phyloP scores from a whole-genome alignment of 2,113 vertebrate genomes.

The Sylvia atricapilla region DNA sequence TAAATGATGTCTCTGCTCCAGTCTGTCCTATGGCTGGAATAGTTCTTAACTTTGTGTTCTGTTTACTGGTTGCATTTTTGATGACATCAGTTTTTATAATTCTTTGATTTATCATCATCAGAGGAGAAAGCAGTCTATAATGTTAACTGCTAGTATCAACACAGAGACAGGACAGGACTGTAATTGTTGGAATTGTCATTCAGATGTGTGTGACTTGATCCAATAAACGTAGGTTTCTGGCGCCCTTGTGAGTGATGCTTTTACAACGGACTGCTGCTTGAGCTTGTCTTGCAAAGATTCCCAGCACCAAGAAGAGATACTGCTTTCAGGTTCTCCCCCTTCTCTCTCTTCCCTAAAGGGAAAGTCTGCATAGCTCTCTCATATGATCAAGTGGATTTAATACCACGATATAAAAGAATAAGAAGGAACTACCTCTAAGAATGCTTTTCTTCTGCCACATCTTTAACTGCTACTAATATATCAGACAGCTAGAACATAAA shows the following conservation, averaged over 20 bases:
- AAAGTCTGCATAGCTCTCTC: background rate
- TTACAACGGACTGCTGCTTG: background rate
- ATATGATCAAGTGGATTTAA: background rate
- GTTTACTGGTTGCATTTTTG: background rate
- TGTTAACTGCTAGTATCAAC: background rate
- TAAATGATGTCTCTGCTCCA: background rate
- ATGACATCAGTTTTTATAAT: background rate
- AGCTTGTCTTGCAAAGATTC: background rate
- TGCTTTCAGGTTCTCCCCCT: background rate
- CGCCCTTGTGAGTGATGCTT: background rate
- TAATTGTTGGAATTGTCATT: constrained; percentile 25
- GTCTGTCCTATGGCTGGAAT: rapidly evolving
- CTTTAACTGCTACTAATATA: background rate
- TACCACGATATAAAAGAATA: background rate
- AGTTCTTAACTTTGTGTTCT: background rate
- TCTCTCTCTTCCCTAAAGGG: background rate
- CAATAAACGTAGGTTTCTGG: constrained; percentile 13
- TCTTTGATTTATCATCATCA: background rate
- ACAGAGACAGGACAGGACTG: background rate
- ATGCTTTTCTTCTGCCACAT: rapidly evolving
- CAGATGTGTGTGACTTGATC: background rate
- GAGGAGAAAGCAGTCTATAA: background rate
- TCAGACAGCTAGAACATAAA: background rate
- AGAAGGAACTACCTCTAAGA: background rate
- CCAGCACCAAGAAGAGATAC: background rate